These are phyloP conservation scores for Cordilura impudica DNA, from an alignment of 2,888 invertebrate genomes.

Conservation along the genomic window DNA sequence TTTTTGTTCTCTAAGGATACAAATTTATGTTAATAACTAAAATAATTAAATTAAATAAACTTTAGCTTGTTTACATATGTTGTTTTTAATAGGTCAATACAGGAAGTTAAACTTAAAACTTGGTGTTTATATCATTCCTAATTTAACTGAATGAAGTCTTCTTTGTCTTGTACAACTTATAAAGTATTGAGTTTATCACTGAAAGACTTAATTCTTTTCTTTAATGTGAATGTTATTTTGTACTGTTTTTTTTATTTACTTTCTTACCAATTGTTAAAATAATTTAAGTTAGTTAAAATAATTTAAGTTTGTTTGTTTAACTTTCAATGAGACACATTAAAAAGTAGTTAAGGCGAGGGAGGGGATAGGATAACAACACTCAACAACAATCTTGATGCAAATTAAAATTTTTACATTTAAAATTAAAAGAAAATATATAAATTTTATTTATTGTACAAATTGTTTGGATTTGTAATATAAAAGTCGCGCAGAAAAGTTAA, in stretches of 20 bases:
- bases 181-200: conserved; percentile 34
- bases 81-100: no score
- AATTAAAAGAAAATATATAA: no score
- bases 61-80: conserved; percentile 32
- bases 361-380: neutral
- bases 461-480: no score
- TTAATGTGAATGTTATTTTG: conserved; percentile 64
- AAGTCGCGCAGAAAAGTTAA: no score
- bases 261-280: conserved; percentile 42
- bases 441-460: no score
- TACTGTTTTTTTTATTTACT: conserved; percentile 53
- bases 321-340: conserved; percentile 55
- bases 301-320: conserved; percentile 31
- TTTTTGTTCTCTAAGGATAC: no score
- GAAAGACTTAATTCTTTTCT: conserved; percentile 35
- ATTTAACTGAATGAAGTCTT: no score
- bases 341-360: conserved; percentile 57
- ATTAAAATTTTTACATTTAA: no score
- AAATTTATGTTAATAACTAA: conserved; percentile 46
- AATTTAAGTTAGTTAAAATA: conserved; percentile 30
- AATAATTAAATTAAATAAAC: conserved; percentile 18
- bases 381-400: no score
- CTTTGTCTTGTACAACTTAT: conserved; percentile 60
- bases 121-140: conserved; percentile 68
- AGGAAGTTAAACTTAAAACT: neutral